phyloP scores from a whole-genome alignment of 1,140 invertebrate species.

The Drosophila subobscura region DNA sequence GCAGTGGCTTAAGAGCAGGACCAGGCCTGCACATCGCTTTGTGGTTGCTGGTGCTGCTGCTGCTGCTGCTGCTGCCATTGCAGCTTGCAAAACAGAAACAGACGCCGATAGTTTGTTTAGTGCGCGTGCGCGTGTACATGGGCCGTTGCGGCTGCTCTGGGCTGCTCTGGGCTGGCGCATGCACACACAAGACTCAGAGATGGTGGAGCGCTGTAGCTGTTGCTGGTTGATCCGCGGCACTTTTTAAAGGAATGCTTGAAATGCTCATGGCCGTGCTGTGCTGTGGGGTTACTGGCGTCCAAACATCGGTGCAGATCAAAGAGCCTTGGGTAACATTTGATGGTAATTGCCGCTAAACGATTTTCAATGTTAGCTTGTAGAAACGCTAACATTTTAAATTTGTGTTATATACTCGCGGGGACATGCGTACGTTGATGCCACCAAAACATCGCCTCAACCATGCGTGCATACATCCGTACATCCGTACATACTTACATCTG shows the following conservation, averaged over 20 bases:
- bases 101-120: slow-evolving; percentile 71
- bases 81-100: slow-evolving; percentile 23
- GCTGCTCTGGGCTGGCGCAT: slow-evolving; percentile 38
- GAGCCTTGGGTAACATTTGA: slow-evolving; percentile 72
- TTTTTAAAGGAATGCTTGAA: slow-evolving; percentile 74
- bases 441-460: slow-evolving; percentile 6
- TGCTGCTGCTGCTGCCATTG: slow-evolving; percentile 7
- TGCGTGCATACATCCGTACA: slow-evolving; percentile 23
- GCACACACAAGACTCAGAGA: slow-evolving; percentile 14
- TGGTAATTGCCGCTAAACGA: slow-evolving; percentile 81
- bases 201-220: slow-evolving; percentile 22
- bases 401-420: slow-evolving; percentile 75
- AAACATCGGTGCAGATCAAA: slow-evolving; percentile 74
- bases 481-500: slow-evolving; percentile 45
- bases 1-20: slow-evolving; percentile 29
- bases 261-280: slow-evolving; percentile 72
- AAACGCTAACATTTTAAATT: slow-evolving; percentile 81
- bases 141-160: slow-evolving; percentile 28
- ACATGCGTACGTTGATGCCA: slow-evolving; percentile 65
- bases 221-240: slow-evolving; percentile 57
- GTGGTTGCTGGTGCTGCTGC: background rate
- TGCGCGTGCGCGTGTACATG: slow-evolving; percentile 75
- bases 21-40: slow-evolving; percentile 4
- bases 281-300: slow-evolving; percentile 74
- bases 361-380: slow-evolving; percentile 81